Evolutionary conservation across 2,797 vertebrate species (phyloP).

Genomic region (Chelonia mydas): DNA sequence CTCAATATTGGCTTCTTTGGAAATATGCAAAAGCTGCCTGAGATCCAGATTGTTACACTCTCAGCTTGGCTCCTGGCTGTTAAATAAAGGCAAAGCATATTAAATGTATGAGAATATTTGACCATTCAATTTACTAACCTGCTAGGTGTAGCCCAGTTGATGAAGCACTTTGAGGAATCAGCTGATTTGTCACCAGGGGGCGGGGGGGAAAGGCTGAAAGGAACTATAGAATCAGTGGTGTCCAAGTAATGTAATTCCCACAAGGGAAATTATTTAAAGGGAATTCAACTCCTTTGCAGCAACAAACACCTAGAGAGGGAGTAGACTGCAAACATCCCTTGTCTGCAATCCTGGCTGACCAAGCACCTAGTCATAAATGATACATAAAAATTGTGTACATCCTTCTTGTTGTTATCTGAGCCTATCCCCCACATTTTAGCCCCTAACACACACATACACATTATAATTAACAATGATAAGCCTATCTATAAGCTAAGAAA

Average conservation of each 20-base stretch:
- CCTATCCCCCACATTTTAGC: neutral
- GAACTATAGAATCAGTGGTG: neutral
- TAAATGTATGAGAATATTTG: neutral
- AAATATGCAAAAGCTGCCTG: neutral
- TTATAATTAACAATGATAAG: neutral
- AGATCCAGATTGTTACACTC: rapidly evolving
- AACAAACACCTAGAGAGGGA: neutral
- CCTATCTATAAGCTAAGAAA: neutral
- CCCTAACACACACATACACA: neutral
- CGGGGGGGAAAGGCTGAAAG: neutral
- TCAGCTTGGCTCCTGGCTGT: rapidly evolving
- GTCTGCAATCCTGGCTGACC: neutral
- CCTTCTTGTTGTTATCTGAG: neutral
- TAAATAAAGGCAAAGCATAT: neutral
- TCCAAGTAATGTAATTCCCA: neutral
- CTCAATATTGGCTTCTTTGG: neutral
- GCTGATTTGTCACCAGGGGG: neutral
- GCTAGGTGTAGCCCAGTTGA: neutral
- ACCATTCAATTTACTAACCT: neutral
- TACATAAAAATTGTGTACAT: neutral
- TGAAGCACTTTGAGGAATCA: neutral
- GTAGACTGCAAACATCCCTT: neutral
- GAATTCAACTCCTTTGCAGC: neutral
- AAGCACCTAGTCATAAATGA: neutral
- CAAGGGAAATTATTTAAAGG: constrained; percentile 7